Conservation (phyloP, 2,113 vertebrate species). For the Telmatochromis sp. region DNA sequence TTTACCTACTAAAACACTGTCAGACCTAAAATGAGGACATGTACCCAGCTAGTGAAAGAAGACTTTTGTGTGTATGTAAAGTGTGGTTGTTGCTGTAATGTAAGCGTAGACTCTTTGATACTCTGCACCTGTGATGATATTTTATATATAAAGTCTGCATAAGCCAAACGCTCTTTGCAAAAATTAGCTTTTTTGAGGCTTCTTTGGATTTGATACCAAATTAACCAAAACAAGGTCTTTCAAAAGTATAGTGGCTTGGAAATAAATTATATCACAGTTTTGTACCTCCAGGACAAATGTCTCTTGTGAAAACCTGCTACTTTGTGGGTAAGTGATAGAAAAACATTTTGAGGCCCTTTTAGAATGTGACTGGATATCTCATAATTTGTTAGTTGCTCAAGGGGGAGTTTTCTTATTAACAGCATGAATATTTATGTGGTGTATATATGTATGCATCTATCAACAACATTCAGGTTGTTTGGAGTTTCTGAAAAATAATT, state of each 20-base stretch:
- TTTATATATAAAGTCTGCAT: background rate
- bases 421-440: constrained; percentile 58
- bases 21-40: background rate
- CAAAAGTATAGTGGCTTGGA: constrained; percentile 4
- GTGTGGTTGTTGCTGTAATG: background rate
- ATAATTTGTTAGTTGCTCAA: constrained; percentile 49
- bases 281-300: constrained; percentile 40
- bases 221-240: constrained; percentile 47
- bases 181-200: background rate
- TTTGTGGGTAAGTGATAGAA: constrained; percentile 49
- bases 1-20: background rate
- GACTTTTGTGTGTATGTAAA: background rate
- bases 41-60: background rate
- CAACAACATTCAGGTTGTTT: constrained; percentile 61
- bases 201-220: constrained; percentile 27
- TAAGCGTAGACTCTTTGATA: background rate
- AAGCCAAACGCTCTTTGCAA: background rate
- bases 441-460: constrained; percentile 51
- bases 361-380: constrained; percentile 56
- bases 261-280: constrained; percentile 6
- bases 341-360: constrained; percentile 59
- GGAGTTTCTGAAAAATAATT: constrained; percentile 46
- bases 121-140: background rate
- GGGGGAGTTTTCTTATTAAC: constrained; percentile 59
- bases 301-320: constrained; percentile 56